These are phyloP conservation scores for Lottia gigantea DNA, from an alignment of 2,888 invertebrate genomes.

Conservation along the genomic window DNA sequence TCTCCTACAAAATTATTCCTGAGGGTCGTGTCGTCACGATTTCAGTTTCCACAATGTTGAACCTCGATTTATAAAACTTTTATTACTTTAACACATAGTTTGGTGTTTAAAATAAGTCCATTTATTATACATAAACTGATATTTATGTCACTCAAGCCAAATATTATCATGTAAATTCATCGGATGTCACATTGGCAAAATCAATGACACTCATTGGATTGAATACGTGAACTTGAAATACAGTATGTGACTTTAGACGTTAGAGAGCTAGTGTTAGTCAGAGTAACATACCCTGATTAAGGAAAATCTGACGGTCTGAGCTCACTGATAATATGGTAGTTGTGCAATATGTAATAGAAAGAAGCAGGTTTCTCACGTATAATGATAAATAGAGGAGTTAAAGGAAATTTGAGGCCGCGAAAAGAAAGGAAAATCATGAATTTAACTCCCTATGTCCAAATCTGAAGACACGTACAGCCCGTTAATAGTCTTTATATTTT, in stretches of 20 bases:
- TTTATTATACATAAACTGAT: no score
- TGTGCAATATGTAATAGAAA: constrained; percentile 8
- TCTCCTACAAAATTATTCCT: no score
- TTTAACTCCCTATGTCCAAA: constrained; percentile 8
- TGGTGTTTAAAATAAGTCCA: no score
- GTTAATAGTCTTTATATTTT: constrained; percentile 3
- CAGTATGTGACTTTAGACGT: neutral
- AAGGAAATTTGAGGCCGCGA: constrained; percentile 6
- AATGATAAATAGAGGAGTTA: neutral
- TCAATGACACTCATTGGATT: neutral
- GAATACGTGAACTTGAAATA: constrained; percentile 4
- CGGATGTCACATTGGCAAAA: no score
- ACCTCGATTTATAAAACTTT: no score
- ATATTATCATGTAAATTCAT: no score
- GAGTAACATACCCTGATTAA: neutral
- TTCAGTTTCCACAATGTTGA: no score
- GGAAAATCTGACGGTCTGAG: neutral
- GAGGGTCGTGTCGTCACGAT: no score
- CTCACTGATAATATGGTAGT: neutral
- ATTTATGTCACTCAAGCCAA: no score
- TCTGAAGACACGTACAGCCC: neutral
- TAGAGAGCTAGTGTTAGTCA: neutral
- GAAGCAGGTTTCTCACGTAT: neutral
- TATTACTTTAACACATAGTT: no score
- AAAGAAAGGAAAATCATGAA: constrained; percentile 9